phyloP scores from a whole-genome alignment of 53 echinoderm and acorn worm genomes.

The Luidia sarsii region DNA sequence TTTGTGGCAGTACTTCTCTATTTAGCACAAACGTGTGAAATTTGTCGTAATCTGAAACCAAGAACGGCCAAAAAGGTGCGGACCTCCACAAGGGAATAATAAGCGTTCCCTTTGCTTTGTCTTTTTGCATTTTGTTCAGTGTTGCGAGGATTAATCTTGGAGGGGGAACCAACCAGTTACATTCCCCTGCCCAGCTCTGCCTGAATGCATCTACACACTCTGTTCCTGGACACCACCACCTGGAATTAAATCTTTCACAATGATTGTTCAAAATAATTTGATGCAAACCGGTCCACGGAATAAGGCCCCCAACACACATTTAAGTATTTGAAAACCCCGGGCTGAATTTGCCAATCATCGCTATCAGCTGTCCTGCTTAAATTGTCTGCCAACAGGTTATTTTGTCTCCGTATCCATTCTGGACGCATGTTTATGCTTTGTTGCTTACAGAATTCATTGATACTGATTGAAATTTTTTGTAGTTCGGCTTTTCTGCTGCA shows the following conservation, averaged over 20 bases:
- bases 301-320: constrained; percentile 25
- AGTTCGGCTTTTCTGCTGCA: constrained; percentile 24
- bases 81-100: neutral
- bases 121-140: neutral
- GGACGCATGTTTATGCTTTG: too few relatives aligned
- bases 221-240: constrained; percentile 41
- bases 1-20: neutral
- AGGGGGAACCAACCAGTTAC: constrained; percentile 47
- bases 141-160: neutral
- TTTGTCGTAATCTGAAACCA: neutral
- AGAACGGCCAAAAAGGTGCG: constrained; percentile 40
- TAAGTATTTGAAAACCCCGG: neutral
- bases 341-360: constrained; percentile 13
- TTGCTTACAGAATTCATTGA: neutral
- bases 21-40: neutral
- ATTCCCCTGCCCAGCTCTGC: neutral
- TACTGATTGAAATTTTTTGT: neutral
- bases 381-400: neutral
- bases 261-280: constrained; percentile 20
- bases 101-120: neutral
- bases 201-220: constrained; percentile 33
- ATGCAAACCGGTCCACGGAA: constrained; percentile 47
- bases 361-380: constrained; percentile 7
- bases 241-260: constrained; percentile 8
- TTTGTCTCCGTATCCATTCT: neutral